Conservation (phyloP, 1,140 invertebrate species). For the Chymomyza costata region DNA sequence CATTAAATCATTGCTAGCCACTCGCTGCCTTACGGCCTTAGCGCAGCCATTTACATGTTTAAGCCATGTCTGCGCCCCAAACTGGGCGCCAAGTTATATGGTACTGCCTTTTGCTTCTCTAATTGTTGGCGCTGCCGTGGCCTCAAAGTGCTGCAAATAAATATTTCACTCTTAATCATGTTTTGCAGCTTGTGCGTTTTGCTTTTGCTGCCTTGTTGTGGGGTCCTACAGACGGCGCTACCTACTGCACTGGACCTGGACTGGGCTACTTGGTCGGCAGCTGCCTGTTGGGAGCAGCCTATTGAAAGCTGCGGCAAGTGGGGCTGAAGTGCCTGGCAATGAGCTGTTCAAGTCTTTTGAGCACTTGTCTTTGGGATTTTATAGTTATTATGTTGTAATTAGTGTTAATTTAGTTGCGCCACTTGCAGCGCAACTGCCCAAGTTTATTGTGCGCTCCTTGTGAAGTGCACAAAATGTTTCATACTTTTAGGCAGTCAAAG, state of each 20-base stretch:
- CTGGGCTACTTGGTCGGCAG: conserved; percentile 15
- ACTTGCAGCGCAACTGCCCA: conserved; percentile 19
- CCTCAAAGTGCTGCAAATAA: conserved; percentile 67
- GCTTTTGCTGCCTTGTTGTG: conserved; percentile 36
- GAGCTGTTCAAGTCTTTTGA: conserved; percentile 55
- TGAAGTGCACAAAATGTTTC: conserved; percentile 32
- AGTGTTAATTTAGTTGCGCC: conserved; percentile 59
- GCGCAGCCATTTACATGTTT: conserved; percentile 60
- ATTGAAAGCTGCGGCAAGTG: conserved; percentile 50
- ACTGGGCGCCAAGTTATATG: background rate
- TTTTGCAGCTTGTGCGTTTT: conserved; percentile 55
- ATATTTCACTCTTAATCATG: conserved; percentile 71
- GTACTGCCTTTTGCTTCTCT: conserved; percentile 51
- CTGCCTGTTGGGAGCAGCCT: too few relatives aligned
- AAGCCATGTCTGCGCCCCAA: conserved; percentile 46
- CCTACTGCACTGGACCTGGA: conserved; percentile 20
- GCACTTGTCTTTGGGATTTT: conserved; percentile 60
- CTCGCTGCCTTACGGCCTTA: conserved; percentile 21
- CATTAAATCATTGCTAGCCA: conserved; percentile 58
- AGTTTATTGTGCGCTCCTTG: conserved; percentile 2
- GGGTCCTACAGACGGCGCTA: conserved; percentile 19
- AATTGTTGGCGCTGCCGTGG: conserved; percentile 60
- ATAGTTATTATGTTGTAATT: conserved; percentile 68
- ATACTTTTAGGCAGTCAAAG: conserved; percentile 28
- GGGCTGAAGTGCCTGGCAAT: conserved; percentile 45